Conservation (phyloP, 2,113 vertebrate species). For the Poeciliopsis turrubarensis region DNA sequence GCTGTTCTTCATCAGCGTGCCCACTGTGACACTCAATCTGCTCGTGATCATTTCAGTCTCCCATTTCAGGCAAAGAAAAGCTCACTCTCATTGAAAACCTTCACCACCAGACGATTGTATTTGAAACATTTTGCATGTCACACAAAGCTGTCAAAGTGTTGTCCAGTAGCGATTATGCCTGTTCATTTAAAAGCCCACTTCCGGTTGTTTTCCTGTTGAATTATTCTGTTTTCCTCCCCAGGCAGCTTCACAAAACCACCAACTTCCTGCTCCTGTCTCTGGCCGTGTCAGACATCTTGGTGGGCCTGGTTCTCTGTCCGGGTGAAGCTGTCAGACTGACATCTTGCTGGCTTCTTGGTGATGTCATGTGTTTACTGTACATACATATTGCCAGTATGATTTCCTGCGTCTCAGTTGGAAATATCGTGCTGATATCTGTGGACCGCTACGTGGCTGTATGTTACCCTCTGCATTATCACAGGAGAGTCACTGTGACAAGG, state of each 20-base stretch:
- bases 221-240: neutral
- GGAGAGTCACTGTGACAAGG: slow-evolving; percentile 1
- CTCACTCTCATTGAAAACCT: too few relatives aligned
- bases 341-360: slow-evolving; percentile 62
- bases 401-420: neutral
- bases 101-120: too few relatives aligned
- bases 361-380: slow-evolving; percentile 42
- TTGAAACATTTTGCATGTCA: too few relatives aligned
- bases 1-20: neutral
- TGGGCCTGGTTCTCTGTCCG: slow-evolving; percentile 44
- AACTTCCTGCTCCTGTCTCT: too few relatives aligned
- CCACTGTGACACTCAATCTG: too few relatives aligned
- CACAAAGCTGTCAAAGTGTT: too few relatives aligned
- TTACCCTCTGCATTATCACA: slow-evolving; percentile 57
- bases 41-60: too few relatives aligned
- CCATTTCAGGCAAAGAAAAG: too few relatives aligned
- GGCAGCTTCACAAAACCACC: too few relatives aligned
- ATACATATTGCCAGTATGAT: slow-evolving; percentile 19
- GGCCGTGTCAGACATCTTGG: too few relatives aligned
- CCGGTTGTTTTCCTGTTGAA: too few relatives aligned
- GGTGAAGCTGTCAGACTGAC: neutral
- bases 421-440: slow-evolving; percentile 55
- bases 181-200: neutral
- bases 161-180: neutral
- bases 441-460: slow-evolving; percentile 62